Conservation (phyloP, 2,888 invertebrate genomes). For the Catocala nupta region DNA sequence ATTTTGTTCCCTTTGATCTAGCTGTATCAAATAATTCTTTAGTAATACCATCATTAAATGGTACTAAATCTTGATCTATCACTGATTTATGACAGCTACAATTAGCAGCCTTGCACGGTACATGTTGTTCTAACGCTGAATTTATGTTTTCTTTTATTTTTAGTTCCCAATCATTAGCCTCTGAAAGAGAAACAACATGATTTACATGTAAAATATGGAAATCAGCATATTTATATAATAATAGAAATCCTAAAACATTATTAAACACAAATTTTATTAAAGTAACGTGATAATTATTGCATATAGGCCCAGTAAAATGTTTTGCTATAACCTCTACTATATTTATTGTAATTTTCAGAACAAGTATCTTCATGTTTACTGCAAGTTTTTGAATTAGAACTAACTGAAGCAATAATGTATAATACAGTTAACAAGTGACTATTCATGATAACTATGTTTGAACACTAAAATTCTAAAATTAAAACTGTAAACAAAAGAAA, state of each 20-base stretch:
- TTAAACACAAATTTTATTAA: too few relatives aligned
- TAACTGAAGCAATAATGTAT: conserved; percentile 31
- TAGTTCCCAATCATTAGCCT: conserved; percentile 76
- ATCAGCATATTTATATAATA: too few relatives aligned
- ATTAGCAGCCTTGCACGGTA: conserved; percentile 85
- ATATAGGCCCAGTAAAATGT: too few relatives aligned
- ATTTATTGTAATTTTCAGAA: conserved; percentile 51
- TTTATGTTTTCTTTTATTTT: conserved; percentile 79
- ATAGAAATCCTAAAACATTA: too few relatives aligned
- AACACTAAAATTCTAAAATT: neutral
- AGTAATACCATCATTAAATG: conserved; percentile 91
- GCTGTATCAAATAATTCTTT: conserved; percentile 89
- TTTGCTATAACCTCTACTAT: conserved; percentile 53
- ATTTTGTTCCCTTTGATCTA: conserved; percentile 75
- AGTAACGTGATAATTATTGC: too few relatives aligned
- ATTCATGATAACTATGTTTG: conserved; percentile 26
- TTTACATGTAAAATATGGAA: neutral
- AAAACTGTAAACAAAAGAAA: conserved; percentile 3
- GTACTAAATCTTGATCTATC: conserved; percentile 90
- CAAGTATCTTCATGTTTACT: conserved; percentile 48
- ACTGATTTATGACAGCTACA: conserved; percentile 90
- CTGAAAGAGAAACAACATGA: conserved; percentile 60
- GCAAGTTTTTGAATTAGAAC: conserved; percentile 47
- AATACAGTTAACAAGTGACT: conserved; percentile 37
- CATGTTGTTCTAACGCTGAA: conserved; percentile 81